These are phyloP conservation scores for Papilio dardanus DNA, from an alignment of 1,140 invertebrate species.

Conservation along the genomic window DNA sequence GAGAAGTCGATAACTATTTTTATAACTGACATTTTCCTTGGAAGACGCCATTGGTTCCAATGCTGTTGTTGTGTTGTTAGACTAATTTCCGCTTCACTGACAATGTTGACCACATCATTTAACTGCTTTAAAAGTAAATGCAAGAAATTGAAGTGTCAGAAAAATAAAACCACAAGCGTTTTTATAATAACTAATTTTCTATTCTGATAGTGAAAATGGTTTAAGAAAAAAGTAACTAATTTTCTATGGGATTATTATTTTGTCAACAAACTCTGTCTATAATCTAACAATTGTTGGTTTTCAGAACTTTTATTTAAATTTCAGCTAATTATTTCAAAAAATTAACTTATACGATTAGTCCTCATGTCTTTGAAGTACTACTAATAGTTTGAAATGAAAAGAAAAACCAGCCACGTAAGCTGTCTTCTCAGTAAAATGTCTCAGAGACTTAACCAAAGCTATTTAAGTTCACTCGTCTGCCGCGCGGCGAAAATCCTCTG, in stretches of 20 bases:
- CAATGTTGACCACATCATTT: neutral
- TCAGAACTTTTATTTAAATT: no score
- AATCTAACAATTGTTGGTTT: no score
- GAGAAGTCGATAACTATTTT: neutral
- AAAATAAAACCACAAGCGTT: slow-evolving; percentile 11
- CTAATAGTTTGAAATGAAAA: no score
- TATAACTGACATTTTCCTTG: neutral
- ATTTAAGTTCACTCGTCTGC: neutral
- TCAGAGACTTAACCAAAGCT: neutral
- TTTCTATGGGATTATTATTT: neutral
- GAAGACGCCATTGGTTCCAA: no score
- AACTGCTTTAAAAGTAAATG: neutral
- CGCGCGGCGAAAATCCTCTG: neutral
- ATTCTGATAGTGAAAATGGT: neutral
- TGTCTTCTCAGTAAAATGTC: neutral
- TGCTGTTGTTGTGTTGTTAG: no score
- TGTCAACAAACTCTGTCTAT: neutral
- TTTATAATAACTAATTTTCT: neutral
- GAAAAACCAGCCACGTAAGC: neutral
- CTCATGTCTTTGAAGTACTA: no score
- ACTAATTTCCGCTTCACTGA: neutral
- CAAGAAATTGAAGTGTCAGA: slow-evolving; percentile 1
- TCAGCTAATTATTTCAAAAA: no score
- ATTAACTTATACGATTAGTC: no score
- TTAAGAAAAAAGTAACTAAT: neutral